phyloP scores from a whole-genome alignment of 2,797 vertebrate species.

The Acanthiza pusilla region DNA sequence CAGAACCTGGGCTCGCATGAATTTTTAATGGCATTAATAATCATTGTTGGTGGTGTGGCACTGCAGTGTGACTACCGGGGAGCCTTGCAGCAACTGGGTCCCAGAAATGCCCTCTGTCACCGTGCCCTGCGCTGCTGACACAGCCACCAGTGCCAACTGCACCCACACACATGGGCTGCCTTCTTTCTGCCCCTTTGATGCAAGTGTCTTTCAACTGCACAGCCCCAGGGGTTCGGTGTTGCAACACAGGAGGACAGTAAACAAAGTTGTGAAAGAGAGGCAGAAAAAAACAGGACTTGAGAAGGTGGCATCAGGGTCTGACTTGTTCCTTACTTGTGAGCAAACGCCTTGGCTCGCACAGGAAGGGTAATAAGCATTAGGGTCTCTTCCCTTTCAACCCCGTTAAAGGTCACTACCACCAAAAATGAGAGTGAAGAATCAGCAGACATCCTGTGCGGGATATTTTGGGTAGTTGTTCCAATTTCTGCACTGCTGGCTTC shows the following conservation, averaged over 20 bases:
- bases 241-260: background rate
- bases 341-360: background rate
- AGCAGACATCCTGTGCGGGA: background rate
- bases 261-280: background rate
- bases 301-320: background rate
- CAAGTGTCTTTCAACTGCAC: background rate
- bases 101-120: background rate
- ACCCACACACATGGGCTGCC: background rate
- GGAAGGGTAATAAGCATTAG: background rate
- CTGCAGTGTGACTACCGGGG: background rate
- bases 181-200: background rate
- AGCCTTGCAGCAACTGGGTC: background rate
- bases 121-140: background rate
- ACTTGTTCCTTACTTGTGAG: background rate
- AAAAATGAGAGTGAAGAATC: background rate
- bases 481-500: background rate
- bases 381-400: background rate
- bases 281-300: background rate
- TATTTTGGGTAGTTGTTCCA: background rate
- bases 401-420: background rate
- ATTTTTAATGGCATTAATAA: constrained; percentile 37
- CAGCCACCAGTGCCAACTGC: background rate
- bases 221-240: background rate
- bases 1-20: constrained; percentile 8
- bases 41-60: background rate